Conservation (phyloP, 2,888 invertebrate species). For the Empis stercorea region DNA sequence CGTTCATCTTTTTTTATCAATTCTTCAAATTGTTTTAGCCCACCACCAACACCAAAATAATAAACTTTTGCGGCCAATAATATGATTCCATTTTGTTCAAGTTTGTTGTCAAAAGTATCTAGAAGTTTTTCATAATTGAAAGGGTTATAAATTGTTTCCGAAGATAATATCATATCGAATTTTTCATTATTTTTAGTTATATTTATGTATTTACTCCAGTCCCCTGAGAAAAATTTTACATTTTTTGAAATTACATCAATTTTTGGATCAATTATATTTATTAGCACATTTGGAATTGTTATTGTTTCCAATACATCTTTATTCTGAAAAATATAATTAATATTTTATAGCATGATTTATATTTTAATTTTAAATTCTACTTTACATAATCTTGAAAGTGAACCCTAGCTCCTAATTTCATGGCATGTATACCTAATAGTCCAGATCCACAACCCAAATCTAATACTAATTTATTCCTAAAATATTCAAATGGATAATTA, state of each 20-base stretch:
- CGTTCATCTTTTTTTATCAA: conserved; percentile 41
- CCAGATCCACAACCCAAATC: conserved; percentile 92
- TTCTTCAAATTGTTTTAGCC: conserved; percentile 60
- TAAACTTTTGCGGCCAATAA: conserved; percentile 79
- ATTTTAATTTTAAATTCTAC: conserved; percentile 7
- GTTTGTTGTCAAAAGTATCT: conserved; percentile 46
- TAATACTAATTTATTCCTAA: conserved; percentile 47
- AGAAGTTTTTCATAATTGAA: conserved; percentile 66
- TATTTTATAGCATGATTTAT: not conserved
- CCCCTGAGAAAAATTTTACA: conserved; percentile 52
- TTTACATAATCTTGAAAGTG: conserved; percentile 91
- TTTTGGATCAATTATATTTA: conserved; percentile 40
- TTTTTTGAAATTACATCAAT: not conserved
- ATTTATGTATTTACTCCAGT: conserved; percentile 54
- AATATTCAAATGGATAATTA: conserved; percentile 28
- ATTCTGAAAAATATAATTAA: conserved; percentile 49
- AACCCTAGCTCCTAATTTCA: conserved; percentile 54
- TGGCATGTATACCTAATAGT: conserved; percentile 68
- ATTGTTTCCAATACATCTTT: conserved; percentile 62
- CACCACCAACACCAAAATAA: conserved; percentile 94
- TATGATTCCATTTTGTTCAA: conserved; percentile 45
- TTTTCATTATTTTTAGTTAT: conserved; percentile 36
- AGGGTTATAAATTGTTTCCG: conserved; percentile 86
- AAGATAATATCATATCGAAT: conserved; percentile 78
- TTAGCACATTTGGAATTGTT: conserved; percentile 69